Base-by-base conservation (phyloP, 2,797 vertebrate genomes). In the Sciaenops ocellatus region DNA sequence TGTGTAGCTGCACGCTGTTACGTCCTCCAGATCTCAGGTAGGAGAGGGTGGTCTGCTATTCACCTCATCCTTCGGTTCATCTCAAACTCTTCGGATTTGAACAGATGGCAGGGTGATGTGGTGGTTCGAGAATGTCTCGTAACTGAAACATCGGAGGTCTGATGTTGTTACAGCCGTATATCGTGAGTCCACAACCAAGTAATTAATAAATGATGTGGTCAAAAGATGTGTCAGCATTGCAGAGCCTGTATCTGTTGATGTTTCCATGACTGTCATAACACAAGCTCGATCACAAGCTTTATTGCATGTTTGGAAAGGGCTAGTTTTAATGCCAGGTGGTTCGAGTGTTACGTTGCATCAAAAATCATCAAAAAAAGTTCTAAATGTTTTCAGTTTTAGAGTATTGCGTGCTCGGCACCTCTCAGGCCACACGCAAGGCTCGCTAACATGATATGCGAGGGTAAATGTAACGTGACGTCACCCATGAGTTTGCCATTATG, bases 1-100 rank as follows among this genome's bases (percentile, higher is more conserved):
- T 0, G 62, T 41, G 56, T 34, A 38, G 79, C 76, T 26, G 28
- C 38, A 22, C 4, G 15, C 26, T 13, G 80, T 46, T 88, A 76
- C 59, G 80, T 79, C 72, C 55, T 62, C 48, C 59, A 47, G 55
- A 11, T 69, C 76, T 71, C 85, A 82, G 88, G 83, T 86, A 55
- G 44, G 51, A 42, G 64, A 68, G 30, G 68, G 76, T 41, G 75
- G 50, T 74, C 72, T 41, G 54, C 24, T 76, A 46, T 34, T 80
- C 44, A 66, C 70, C 76, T 79, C 78, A 48, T 79, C 78, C 44
- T 55, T 4, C 5, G 24, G 16, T 68, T 76, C 79, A 52, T 71
- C 79, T 54, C 55, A 2, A 3, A 55, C 48, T 3, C 28, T 1
- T 20, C 16, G 1, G 42, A 42, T 42, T 4, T 4, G 38, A 72